phyloP scores from a whole-genome alignment of 2,113 vertebrate genomes.

The Pardalotus punctatus region DNA sequence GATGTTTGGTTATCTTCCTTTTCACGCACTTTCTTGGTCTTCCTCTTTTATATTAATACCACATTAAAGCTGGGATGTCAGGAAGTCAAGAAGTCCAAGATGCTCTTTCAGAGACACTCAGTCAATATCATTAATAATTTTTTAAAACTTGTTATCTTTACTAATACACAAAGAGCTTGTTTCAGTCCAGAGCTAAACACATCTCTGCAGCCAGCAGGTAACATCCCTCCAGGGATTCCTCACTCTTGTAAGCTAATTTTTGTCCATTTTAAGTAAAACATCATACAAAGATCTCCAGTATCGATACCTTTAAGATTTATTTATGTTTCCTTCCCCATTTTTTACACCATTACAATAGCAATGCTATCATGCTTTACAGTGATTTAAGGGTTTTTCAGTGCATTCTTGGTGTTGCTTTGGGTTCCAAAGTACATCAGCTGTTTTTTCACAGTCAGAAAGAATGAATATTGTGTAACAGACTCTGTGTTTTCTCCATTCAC shows the following conservation, averaged over 20 bases:
- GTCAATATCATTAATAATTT: not conserved
- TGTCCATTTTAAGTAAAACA: not conserved
- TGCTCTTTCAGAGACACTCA: not conserved
- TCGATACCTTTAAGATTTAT: not conserved
- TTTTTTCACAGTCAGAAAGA: not conserved
- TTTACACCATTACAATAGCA: not conserved
- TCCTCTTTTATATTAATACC: not conserved
- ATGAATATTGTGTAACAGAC: not conserved
- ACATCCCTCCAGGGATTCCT: not conserved
- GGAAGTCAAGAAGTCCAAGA: not conserved
- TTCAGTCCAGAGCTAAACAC: not conserved
- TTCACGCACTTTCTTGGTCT: not conserved
- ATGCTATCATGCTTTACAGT: not conserved
- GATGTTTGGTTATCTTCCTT: not conserved
- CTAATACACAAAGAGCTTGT: not conserved
- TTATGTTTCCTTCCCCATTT: not conserved
- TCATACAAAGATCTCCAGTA: not conserved
- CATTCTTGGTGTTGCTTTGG: not conserved
- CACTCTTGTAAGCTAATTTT: not conserved
- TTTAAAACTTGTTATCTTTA: not conserved
- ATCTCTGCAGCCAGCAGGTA: not conserved
- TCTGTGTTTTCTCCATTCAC: not conserved
- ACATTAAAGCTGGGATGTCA: constrained; percentile 21
- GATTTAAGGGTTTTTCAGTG: not conserved
- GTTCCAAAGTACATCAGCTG: not conserved